A percentile compares a stretch with the other conserved stretches of the same genome.
Conservation (phyloP, 1,140 invertebrate genomes). For the Aphelenchoides fujianensis region DNA sequence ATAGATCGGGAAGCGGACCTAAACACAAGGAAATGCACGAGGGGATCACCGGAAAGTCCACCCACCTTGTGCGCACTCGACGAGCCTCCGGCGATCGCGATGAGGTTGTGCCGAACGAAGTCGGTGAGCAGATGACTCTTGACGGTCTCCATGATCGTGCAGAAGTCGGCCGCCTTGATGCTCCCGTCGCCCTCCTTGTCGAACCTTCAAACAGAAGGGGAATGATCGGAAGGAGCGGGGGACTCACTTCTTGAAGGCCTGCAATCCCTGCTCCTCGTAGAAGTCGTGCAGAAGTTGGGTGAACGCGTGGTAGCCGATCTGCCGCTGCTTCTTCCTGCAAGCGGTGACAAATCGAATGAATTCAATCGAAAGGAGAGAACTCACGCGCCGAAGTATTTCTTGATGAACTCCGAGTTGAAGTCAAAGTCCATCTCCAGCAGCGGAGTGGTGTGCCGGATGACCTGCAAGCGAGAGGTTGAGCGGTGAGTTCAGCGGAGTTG, state of each 20-base stretch:
- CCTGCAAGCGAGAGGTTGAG: too few relatives aligned
- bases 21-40: too few relatives aligned
- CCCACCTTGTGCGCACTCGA: constrained; percentile 57
- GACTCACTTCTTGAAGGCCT: constrained; percentile 86
- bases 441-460: constrained; percentile 87
- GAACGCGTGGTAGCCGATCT: constrained; percentile 90
- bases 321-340: constrained; percentile 78
- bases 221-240: too few relatives aligned
- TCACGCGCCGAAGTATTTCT: constrained; percentile 83
- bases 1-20: too few relatives aligned
- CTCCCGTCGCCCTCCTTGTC: constrained; percentile 64
- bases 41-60: constrained; percentile 8
- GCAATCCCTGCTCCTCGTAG: constrained; percentile 96
- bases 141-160: constrained; percentile 88
- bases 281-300: constrained; percentile 98
- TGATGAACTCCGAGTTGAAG: constrained; percentile 89
- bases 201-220: constrained; percentile 54
- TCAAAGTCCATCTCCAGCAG: constrained; percentile 89
- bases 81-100: constrained; percentile 38
- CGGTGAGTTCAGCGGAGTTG: too few relatives aligned
- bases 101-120: constrained; percentile 83
- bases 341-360: constrained; percentile 6
- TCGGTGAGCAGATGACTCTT: constrained; percentile 91
- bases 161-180: constrained; percentile 75
- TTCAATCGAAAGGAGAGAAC: constrained; percentile 22